A percentile compares a stretch with the other conserved stretches of the same genome.
These are phyloP conservation scores for Synergus laeviventris DNA, from an alignment of 2,888 invertebrate species.

Conservation along the genomic window DNA sequence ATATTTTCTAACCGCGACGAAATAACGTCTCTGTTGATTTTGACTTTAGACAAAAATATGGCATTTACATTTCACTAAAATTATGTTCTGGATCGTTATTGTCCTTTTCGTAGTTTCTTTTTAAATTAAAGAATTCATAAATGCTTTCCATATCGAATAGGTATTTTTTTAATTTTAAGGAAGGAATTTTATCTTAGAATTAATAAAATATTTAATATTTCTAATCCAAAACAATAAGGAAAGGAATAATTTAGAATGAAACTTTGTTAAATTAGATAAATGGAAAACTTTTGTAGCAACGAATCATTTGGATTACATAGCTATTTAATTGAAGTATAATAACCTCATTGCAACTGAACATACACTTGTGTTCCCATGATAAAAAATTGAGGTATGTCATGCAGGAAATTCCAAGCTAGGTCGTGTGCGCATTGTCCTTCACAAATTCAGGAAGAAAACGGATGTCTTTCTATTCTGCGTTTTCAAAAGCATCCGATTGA, in stretches of 20 bases:
- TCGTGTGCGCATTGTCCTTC: slow-evolving; percentile 18
- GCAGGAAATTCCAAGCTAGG: slow-evolving; percentile 35
- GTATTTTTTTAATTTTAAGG: too few species aligned
- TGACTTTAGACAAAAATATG: neutral
- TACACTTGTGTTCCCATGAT: slow-evolving; percentile 11
- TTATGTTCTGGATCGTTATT: too few species aligned
- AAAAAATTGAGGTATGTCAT: slow-evolving; percentile 15
- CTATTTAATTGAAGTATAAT: slow-evolving; percentile 21
- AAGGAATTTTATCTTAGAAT: neutral
- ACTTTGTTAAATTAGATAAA: neutral
- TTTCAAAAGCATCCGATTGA: slow-evolving; percentile 15
- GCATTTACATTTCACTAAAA: too few species aligned
- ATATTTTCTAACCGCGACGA: slow-evolving; percentile 18
- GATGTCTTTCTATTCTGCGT: slow-evolving; percentile 22
- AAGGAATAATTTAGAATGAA: neutral
- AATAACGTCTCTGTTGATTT: neutral
- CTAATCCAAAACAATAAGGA: too few species aligned
- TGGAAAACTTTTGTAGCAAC: neutral
- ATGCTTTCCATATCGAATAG: too few species aligned
- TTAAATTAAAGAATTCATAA: too few species aligned
- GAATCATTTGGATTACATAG: slow-evolving; percentile 18
- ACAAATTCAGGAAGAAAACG: slow-evolving; percentile 20
- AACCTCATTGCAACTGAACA: slow-evolving; percentile 10
- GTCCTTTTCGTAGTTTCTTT: too few species aligned
- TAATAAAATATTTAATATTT: neutral